A percentile compares a stretch with the other conserved stretches of the same genome.
These are phyloP conservation scores for Sebastes hubbsi DNA, from an alignment of 2,797 vertebrate genomes.

Conservation along the genomic window DNA sequence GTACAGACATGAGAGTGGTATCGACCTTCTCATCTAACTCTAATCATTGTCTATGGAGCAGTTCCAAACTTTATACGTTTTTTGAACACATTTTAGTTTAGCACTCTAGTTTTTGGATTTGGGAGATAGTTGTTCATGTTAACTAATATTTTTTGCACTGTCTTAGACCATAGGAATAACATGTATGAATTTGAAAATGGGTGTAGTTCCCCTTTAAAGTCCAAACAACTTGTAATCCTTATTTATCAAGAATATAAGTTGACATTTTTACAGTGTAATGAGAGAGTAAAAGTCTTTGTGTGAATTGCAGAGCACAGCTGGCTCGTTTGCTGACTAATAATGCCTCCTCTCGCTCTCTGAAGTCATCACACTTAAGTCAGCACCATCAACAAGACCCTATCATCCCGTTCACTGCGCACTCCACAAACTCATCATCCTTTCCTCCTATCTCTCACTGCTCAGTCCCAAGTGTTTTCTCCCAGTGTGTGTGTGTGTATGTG, in stretches of 20 bases:
- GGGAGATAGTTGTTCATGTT: too few species aligned
- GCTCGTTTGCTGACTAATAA: conserved; percentile 73
- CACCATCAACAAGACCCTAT: conserved; percentile 51
- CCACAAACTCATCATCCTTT: conserved; percentile 60
- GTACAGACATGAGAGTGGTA: too few species aligned
- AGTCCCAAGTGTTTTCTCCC: conserved; percentile 10
- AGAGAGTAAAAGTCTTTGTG: conserved; percentile 21
- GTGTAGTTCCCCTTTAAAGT: neutral
- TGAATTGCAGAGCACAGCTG: conserved; percentile 59
- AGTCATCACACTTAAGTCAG: conserved; percentile 64
- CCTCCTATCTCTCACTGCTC: conserved; percentile 25
- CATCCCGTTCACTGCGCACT: conserved; percentile 48
- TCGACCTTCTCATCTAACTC: too few species aligned
- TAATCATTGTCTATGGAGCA: too few species aligned
- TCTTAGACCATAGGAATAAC: neutral
- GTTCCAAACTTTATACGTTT: too few species aligned
- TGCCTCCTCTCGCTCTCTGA: conserved; percentile 40
- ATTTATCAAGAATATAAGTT: neutral
- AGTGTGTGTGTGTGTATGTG: neutral
- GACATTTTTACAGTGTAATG: neutral
- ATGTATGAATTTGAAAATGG: neutral
- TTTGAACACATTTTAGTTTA: neutral
- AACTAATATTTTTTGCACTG: neutral
- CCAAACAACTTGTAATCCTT: neutral
- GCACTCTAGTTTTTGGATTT: neutral